Conservation (phyloP, 2,888 invertebrate genomes). For the Lepidochitona cinerea region DNA sequence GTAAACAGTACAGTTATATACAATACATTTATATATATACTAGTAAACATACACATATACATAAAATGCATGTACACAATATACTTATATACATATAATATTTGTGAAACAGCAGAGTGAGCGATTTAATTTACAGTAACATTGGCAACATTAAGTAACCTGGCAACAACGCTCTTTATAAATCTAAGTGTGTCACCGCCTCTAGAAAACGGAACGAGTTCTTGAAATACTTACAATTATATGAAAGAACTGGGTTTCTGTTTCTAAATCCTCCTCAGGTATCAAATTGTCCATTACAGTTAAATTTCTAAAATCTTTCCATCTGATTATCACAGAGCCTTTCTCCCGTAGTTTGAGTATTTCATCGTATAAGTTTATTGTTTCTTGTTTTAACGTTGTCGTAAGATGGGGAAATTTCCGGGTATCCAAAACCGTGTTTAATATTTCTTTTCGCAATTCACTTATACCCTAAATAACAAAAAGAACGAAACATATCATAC, state of each 20-base stretch:
- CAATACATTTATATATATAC: no score
- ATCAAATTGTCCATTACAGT: background rate
- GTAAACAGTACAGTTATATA: no score
- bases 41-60: no score
- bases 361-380: slow-evolving; percentile 22
- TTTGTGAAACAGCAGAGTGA: no score
- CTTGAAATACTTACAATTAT: slow-evolving; percentile 21
- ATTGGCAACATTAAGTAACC: no score
- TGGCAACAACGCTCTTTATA: no score
- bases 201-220: no score
- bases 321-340: slow-evolving; percentile 24
- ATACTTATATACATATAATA: no score
- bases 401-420: slow-evolving; percentile 17
- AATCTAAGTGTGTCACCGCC: no score
- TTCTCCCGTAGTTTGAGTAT: slow-evolving; percentile 25
- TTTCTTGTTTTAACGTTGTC: slow-evolving; percentile 8
- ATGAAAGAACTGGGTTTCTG: slow-evolving; percentile 15
- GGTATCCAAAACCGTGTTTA: slow-evolving; percentile 18
- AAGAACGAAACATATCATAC: background rate
- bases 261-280: slow-evolving; percentile 12
- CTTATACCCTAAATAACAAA: slow-evolving; percentile 25
- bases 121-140: no score
- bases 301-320: slow-evolving; percentile 20
- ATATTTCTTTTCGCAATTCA: slow-evolving; percentile 20
- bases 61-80: no score